Base-by-base conservation (phyloP, 1,140 invertebrate species). In the Neomicropteryx cornuta region DNA sequence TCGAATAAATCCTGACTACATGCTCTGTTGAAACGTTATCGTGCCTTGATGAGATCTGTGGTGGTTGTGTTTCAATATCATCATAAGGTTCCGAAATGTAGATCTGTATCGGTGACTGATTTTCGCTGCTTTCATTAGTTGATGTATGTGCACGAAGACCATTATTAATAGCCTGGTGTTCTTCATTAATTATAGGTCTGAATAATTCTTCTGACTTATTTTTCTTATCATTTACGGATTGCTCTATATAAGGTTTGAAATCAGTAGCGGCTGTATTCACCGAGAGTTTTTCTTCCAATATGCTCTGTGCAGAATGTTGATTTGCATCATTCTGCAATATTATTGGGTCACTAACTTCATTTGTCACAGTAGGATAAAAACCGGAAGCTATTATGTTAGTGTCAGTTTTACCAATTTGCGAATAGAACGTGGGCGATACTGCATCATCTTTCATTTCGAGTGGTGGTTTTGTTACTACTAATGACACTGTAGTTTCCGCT, bases 1-100 rank as follows among this genome's bases (percentile, higher is more conserved):
- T n/a, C n/a, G n/a, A n/a, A n/a, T n/a, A n/a, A n/a, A n/a, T n/a
- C n/a, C n/a, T n/a, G n/a, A n/a, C n/a, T n/a, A n/a, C n/a, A n/a
- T n/a, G n/a, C n/a, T n/a, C n/a, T n/a, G n/a, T n/a, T n/a, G n/a
- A n/a, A n/a, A n/a, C n/a, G n/a, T n/a, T n/a, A n/a, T n/a, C n/a
- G n/a, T n/a, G n/a, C n/a, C n/a, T n/a, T n/a, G n/a, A n/a, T n/a
- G n/a, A n/a, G n/a, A n/a, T 48, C 13, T 53, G 31, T 10, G 36
- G 48, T 21, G 46, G 45, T 18, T 49, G 39, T 5, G 47, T 34
- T 31, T 48, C 39, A 4, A 47, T 33, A 33, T 52, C 51, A 14
- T 51, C 52, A 23, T 47, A 47, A 16, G 52, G 46, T 21, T 71
- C 67, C 1, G 66, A 60, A 2, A 71, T 58, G 41, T 60, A 63